Evolutionary conservation across 37 sponge, comb jelly and placozoan species (phyloP).

Genomic region (Lycopodina hypogea): DNA sequence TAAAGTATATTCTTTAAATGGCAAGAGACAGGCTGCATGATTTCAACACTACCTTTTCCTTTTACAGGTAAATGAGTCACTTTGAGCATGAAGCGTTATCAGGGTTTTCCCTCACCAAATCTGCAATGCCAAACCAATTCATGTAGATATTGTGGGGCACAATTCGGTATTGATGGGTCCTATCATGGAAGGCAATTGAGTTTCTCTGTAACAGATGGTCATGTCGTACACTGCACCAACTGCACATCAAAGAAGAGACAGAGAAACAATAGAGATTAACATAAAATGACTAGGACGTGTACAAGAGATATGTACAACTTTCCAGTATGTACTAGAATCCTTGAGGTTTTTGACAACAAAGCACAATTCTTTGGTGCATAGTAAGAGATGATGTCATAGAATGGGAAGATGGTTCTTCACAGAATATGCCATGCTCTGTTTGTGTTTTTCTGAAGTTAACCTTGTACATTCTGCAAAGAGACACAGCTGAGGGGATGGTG

Average conservation of each 20-base stretch:
- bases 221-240: conserved; percentile 71
- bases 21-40: no score
- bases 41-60: conserved; percentile 63
- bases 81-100: conserved; percentile 39
- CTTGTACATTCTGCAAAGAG: conserved; percentile 89
- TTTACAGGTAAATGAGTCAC: conserved; percentile 59
- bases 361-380: conserved; percentile 77
- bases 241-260: conserved; percentile 13
- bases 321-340: conserved; percentile 27
- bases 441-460: conserved; percentile 85
- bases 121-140: conserved; percentile 34
- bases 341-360: conserved; percentile 56
- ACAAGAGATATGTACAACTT: neutral
- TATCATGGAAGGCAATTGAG: conserved; percentile 37
- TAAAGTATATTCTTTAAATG: neutral
- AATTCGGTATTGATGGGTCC: conserved; percentile 61
- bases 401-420: conserved; percentile 49
- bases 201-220: conserved; percentile 56
- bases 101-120: conserved; percentile 29
- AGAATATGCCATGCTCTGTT: conserved; percentile 63
- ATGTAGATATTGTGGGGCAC: conserved; percentile 46
- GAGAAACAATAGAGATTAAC: neutral
- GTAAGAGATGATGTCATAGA: conserved; percentile 77
- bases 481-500: conserved; percentile 45
- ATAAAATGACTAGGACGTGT: neutral